Evolutionary conservation across 2,113 vertebrate genomes (phyloP).

Genomic region (Oreochromis tanganicae): DNA sequence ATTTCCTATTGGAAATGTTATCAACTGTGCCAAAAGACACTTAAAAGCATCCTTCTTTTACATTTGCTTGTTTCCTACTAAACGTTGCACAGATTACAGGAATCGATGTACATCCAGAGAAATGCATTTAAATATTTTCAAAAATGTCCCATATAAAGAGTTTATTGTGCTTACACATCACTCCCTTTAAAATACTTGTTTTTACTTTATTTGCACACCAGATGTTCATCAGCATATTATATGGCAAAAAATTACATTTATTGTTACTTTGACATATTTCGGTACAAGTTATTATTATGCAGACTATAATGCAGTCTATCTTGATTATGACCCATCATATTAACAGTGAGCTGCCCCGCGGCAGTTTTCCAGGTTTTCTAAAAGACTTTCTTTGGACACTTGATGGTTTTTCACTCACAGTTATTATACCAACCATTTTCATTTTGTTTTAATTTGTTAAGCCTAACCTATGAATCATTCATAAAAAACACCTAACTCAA

Average conservation of each 20-base stretch:
- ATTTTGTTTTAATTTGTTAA: not conserved
- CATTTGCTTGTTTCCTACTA: not conserved
- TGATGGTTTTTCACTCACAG: not conserved
- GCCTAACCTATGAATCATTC: not conserved
- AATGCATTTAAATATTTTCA: not conserved
- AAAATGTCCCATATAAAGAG: not conserved
- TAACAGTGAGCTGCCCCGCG: not conserved
- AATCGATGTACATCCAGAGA: accelerated
- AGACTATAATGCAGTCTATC: not conserved
- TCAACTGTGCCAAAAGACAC: not conserved
- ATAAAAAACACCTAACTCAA: not conserved
- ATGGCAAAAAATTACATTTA: not conserved
- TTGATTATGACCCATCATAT: not conserved
- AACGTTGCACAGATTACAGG: not conserved
- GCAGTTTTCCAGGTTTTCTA: not conserved
- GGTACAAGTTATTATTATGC: not conserved
- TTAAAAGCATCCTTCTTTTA: not conserved
- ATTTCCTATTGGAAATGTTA: not conserved
- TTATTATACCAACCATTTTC: not conserved
- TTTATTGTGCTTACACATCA: not conserved
- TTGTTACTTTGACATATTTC: not conserved
- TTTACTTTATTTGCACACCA: not conserved
- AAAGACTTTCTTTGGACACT: not conserved
- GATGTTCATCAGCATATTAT: not conserved
- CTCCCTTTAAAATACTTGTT: not conserved